Conservation (phyloP, 2,797 vertebrate species). For the Pseudochromis fuscus region DNA sequence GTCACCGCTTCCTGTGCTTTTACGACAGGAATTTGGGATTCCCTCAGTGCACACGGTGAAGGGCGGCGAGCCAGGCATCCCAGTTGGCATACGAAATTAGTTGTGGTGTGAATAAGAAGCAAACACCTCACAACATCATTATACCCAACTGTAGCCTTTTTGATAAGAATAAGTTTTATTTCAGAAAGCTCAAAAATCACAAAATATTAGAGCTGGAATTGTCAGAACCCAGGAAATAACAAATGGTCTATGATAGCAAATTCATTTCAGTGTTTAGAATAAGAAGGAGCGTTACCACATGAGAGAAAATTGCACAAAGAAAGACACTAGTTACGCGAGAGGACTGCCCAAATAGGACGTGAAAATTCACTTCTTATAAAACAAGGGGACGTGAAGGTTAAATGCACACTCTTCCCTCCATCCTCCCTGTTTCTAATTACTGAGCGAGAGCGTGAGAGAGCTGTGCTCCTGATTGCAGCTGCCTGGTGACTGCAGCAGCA, state of each 20-base stretch:
- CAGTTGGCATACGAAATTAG: slow-evolving; percentile 75
- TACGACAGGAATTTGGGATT: slow-evolving; percentile 80
- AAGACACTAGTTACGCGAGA: slow-evolving; percentile 20
- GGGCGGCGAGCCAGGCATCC: slow-evolving; percentile 70
- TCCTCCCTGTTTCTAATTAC: slow-evolving; percentile 77
- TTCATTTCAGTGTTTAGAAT: not conserved
- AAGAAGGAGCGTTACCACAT: slow-evolving; percentile 10
- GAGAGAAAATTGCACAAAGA: slow-evolving; percentile 27
- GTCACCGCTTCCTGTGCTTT: slow-evolving; percentile 80
- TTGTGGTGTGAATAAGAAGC: slow-evolving; percentile 57
- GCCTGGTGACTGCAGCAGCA: slow-evolving; percentile 71
- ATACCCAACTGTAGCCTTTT: slow-evolving; percentile 27
- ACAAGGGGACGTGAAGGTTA: slow-evolving; percentile 75
- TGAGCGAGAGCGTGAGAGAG: slow-evolving; percentile 64
- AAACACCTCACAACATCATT: slow-evolving; percentile 59
- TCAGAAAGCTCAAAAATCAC: slow-evolving; percentile 1
- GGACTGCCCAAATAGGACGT: slow-evolving; percentile 43
- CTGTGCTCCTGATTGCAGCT: slow-evolving; percentile 66
- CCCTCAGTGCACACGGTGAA: slow-evolving; percentile 71
- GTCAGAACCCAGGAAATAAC: slow-evolving; percentile 6
- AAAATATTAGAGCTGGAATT: slow-evolving; percentile 1
- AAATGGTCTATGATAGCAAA: slow-evolving; percentile 4
- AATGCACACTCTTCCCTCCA: slow-evolving; percentile 58
- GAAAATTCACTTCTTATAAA: slow-evolving; percentile 62
- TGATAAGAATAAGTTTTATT: slow-evolving; percentile 24